Evolutionary conservation across 2,888 invertebrate species (phyloP).

Genomic region (Dendrolimus pini): DNA sequence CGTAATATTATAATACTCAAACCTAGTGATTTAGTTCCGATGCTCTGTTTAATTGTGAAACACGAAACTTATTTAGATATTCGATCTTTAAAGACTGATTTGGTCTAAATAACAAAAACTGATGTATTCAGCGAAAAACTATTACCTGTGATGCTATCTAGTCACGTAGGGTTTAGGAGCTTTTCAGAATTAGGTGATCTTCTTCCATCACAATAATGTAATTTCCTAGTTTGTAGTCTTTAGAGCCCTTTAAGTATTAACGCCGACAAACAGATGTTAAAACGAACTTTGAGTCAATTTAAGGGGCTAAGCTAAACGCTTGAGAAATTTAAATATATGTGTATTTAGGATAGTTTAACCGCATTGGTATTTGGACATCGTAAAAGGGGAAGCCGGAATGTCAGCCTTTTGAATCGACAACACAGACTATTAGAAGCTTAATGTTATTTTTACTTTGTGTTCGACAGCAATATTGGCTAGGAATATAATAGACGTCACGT

Average conservation of each 20-base stretch:
- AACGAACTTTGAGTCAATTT: background rate
- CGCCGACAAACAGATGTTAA: background rate
- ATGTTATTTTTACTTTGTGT: background rate
- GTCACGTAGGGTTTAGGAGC: too few species aligned
- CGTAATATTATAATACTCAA: too few species aligned
- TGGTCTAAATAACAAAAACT: too few species aligned
- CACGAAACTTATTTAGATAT: too few species aligned
- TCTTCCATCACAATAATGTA: too few species aligned
- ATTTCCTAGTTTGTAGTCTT: background rate
- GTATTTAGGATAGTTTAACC: background rate
- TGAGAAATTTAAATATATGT: background rate
- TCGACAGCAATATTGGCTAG: background rate
- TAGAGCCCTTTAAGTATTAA: background rate
- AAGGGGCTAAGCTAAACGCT: background rate
- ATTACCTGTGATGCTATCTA: too few species aligned
- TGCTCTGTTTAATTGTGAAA: too few species aligned
- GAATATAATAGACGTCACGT: background rate
- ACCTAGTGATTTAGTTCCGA: too few species aligned
- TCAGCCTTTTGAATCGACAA: background rate
- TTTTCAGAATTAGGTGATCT: too few species aligned
- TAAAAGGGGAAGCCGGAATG: background rate
- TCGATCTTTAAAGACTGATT: too few species aligned
- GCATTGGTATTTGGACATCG: background rate
- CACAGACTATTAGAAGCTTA: background rate
- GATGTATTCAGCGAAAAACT: too few species aligned